Base-by-base conservation (phyloP, 1,140 invertebrate species). In the Lepidostoma basale region DNA sequence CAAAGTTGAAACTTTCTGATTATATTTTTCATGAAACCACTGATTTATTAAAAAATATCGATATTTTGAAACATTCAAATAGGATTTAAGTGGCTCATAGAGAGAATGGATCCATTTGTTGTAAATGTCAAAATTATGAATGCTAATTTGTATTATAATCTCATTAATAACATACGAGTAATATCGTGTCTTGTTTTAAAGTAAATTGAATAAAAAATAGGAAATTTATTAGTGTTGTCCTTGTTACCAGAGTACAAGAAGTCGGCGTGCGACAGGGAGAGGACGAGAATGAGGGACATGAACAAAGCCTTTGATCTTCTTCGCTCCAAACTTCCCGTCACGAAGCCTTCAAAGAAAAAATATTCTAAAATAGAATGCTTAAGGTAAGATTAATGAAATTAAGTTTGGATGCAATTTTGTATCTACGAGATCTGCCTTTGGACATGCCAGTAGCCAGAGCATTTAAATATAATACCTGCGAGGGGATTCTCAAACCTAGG, bases 231-330 rank as follows among this genome's bases (percentile, higher is more conserved):
- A n/a, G n/a, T 16, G 16, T n/a, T 25, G 39, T 16, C 54, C 1
- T 47, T 42, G 39, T 58, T 84, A 82, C 49, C 81, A 92, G 91
- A 92, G 80, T 92, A 92, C 75, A 92, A 93, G 77, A 91, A 90
- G 75, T 92, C 91, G 1, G 93, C 93, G 0, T 95, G 93, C 74
- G 92, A 94, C 74, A 82, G 93, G 33, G 93, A 95, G 76, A 79
- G 93, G 12, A 93, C 91, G 0, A 79, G 93, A 30, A 95, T 95
- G 93, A 82, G 90, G 0, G 92, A 95, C 70, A 95, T 95, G 93
- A 95, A 95, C 77, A 85, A 87, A 40, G 93, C 93, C 0, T 95
- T 93, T 74, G 92, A 95, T 74, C 76, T 88, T 23, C 79, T 95
- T 16, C 83, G 93, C 36, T 89, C 90, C 22, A 89, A 90, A 75